Evolutionary conservation across 2,113 vertebrate species (phyloP), one percentile per base, ranked within the genome.

Genomic region (Albula goreensis): DNA sequence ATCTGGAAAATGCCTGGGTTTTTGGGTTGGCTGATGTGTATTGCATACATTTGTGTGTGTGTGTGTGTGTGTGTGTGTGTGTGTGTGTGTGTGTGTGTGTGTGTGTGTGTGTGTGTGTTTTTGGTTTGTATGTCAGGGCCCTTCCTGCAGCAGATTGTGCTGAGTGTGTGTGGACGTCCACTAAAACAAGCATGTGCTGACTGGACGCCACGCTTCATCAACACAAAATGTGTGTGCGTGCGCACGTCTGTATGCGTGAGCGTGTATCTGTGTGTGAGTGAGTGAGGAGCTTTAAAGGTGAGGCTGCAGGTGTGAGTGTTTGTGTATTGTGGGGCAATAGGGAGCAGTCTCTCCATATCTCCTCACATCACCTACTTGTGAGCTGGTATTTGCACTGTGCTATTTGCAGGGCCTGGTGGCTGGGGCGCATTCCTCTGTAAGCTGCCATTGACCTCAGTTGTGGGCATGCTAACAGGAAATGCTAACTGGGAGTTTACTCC

Each of bases 401-500:
- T 22, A 19, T 7, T 66, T 66, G 60, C 60, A 66, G 70, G 8
- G 22, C n/a, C 70, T 31, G 70, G 31, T 74, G 70, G 25, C 9
- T n/a, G 5, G 70, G 12, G n/a, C 25, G 70, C 5, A 74, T 74
- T 56, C 70, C 70, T 74, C 4, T 74, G n/a, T 19, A 74, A 74
- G 22, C 22, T 25, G 70, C 25, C 1, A 74, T 74, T 25, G 70
- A 8, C 86, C 57, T 53, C 80, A 53, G 13, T 12, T 86, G 85
- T 63, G 63, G 78, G 52, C 22, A 11, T 70, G 19, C 60, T n/a
- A 10, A 49, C 60, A 74, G 50, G 60, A n/a, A 57, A 41, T 31
- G 31, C 9, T 50, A 11, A 31, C 50, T 8, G 85, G 53, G 89
- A 92, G 92, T 92, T 93, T 90, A 49, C 48, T 56, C 70, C 88